A percentile compares a stretch with the other conserved stretches of the same genome.
phyloP scores from a whole-genome alignment of 1,140 invertebrate genomes.

The Drosophila neocordata region DNA sequence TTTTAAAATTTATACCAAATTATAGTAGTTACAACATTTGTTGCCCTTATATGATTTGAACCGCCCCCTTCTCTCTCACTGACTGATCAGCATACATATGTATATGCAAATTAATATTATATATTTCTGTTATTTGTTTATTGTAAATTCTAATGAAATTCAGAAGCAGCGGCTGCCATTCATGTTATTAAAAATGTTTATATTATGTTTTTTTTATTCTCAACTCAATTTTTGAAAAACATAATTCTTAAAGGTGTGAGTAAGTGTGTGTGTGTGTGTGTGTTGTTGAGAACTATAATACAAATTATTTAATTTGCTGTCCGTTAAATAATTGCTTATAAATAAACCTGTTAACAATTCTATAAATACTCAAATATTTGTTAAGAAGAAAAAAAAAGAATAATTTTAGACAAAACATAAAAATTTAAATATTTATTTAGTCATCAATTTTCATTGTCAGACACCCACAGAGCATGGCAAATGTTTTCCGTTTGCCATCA shows the following conservation, averaged over 20 bases:
- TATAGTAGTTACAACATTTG: too few species aligned
- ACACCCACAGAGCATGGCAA: conserved; percentile 39
- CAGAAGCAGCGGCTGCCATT: conserved; percentile 2
- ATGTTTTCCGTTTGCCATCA: conserved; percentile 52
- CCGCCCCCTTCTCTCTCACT: conserved; percentile 7
- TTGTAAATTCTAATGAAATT: conserved; percentile 19
- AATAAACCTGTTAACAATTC: conserved; percentile 9
- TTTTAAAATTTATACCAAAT: too few species aligned
- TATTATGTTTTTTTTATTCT: conserved; percentile 14
- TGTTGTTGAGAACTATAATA: conserved; percentile 11
- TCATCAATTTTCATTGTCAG: conserved; percentile 8
- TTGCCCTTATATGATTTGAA: not conserved
- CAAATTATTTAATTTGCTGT: conserved; percentile 4
- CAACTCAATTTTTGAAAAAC: conserved; percentile 2
- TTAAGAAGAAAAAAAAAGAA: not conserved
- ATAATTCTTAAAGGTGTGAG: not conserved
- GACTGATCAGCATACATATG: conserved; percentile 30
- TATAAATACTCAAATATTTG: conserved; percentile 3
- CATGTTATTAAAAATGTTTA: conserved; percentile 5
- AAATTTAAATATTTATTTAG: conserved; percentile 14
- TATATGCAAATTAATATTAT: conserved; percentile 31
- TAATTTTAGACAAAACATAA: conserved; percentile 32
- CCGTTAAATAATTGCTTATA: conserved; percentile 7
- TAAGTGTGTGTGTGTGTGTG: not conserved
- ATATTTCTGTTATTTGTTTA: not conserved